These are phyloP conservation scores for Prinia subflava DNA, from an alignment of 2,113 vertebrate species.

Conservation along the genomic window DNA sequence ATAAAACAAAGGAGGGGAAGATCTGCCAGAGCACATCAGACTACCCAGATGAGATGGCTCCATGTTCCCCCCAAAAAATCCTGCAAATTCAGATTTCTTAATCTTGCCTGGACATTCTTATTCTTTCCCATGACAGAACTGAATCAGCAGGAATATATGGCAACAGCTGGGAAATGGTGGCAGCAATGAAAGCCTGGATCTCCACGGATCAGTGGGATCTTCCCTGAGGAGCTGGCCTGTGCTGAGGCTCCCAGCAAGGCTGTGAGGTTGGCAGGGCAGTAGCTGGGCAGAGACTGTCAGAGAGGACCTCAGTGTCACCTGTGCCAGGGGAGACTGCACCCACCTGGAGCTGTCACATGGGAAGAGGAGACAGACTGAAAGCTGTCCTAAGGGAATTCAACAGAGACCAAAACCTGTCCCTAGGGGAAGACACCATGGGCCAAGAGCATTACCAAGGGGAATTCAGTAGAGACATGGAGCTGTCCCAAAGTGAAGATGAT, in stretches of 20 bases:
- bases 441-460: neutral
- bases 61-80: accelerated
- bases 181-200: neutral
- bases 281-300: neutral
- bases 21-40: neutral
- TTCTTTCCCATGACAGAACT: neutral
- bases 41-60: neutral
- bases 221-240: neutral
- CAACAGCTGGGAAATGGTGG: neutral
- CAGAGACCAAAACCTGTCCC: neutral
- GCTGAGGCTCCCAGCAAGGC: neutral
- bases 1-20: neutral
- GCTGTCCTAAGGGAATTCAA: neutral
- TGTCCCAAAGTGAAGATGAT: neutral
- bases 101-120: neutral
- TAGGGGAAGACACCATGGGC: neutral
- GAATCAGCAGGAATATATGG: accelerated
- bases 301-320: neutral
- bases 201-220: neutral
- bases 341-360: neutral
- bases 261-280: neutral
- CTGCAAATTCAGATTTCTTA: neutral
- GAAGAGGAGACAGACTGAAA: neutral
- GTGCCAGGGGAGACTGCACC: neutral
- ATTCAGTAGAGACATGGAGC: neutral